Conservation (phyloP, 2,113 vertebrate genomes). For the Addax nasomaculatus region DNA sequence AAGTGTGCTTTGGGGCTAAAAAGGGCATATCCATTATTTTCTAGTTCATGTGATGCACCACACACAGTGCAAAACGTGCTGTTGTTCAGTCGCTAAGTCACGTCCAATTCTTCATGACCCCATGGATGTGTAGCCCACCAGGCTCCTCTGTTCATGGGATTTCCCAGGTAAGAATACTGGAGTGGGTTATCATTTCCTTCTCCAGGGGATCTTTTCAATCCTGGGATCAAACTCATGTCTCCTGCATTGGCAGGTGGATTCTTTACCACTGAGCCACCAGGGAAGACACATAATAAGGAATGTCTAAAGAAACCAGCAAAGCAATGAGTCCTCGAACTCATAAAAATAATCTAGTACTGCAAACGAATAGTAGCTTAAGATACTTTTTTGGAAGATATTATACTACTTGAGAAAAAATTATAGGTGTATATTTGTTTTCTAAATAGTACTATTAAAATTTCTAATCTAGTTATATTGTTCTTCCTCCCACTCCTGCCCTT, state of each 20-base stretch:
- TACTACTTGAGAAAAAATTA: background rate
- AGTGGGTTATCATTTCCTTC: background rate
- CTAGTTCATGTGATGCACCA: background rate
- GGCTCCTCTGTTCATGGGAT: background rate
- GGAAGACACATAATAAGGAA: background rate
- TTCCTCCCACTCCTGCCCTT: background rate
- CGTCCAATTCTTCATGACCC: background rate
- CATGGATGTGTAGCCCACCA: background rate
- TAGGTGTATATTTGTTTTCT: background rate
- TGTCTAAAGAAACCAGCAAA: background rate
- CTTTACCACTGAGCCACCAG: background rate
- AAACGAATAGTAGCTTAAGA: background rate
- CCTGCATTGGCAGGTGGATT: background rate
- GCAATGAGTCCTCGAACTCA: background rate
- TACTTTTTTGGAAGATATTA: background rate
- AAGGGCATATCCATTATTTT: background rate
- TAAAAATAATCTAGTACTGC: background rate
- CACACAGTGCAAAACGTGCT: background rate
- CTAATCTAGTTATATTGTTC: background rate
- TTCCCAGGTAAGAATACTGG: background rate
- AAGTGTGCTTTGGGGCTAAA: background rate
- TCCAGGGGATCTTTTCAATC: background rate
- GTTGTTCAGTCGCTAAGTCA: background rate
- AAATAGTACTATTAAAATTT: background rate
- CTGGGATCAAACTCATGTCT: background rate